Conservation (phyloP, 1,140 invertebrate genomes). For the Drosophila nebulosa region DNA sequence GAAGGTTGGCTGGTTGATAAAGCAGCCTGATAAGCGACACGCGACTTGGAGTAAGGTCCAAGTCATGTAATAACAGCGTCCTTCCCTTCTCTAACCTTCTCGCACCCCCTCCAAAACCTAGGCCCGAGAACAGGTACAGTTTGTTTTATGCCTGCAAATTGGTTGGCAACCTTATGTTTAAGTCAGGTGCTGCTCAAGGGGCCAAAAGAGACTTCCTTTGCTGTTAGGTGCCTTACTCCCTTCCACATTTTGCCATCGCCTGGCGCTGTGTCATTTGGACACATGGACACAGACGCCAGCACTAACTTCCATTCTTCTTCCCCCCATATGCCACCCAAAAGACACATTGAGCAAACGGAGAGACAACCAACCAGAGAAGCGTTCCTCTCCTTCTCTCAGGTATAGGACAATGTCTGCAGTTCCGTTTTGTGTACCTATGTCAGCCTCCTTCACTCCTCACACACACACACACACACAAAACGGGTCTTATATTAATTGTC, state of each 20-base stretch:
- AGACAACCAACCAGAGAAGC: slow-evolving; percentile 18
- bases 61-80: slow-evolving; percentile 18
- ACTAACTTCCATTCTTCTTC: background rate
- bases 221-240: background rate
- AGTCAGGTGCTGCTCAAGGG: slow-evolving; percentile 49
- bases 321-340: slow-evolving; percentile 3
- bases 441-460: slow-evolving; percentile 13
- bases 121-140: slow-evolving; percentile 57
- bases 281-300: background rate
- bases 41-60: slow-evolving; percentile 47
- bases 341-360: background rate
- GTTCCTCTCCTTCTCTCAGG: slow-evolving; percentile 16
- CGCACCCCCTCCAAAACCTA: background rate
- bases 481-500: slow-evolving; percentile 76
- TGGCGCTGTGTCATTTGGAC: slow-evolving; percentile 34
- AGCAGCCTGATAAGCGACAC: slow-evolving; percentile 71
- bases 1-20: slow-evolving; percentile 45
- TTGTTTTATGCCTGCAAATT: slow-evolving; percentile 75
- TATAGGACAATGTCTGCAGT: slow-evolving; percentile 59
- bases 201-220: background rate
- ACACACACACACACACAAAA: slow-evolving; percentile 11
- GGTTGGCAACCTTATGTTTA: slow-evolving; percentile 34
- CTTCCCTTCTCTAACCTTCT: too few species aligned
- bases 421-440: slow-evolving; percentile 73
- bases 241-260: slow-evolving; percentile 20